These are phyloP conservation scores for Sarcophaga peregrina DNA, from an alignment of 1,140 invertebrate genomes.

Conservation along the genomic window DNA sequence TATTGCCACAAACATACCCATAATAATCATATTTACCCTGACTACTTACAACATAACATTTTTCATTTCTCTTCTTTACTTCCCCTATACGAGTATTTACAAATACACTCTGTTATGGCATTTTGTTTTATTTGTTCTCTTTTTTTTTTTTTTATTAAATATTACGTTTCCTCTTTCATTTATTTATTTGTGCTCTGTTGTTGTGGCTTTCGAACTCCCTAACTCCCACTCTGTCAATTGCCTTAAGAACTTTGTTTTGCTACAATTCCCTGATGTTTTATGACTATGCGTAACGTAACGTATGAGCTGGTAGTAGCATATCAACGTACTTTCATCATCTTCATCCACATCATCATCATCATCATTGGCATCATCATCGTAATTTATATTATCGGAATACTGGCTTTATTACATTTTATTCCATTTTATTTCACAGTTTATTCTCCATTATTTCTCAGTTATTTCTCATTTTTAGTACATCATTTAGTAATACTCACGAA, in stretches of 20 bases:
- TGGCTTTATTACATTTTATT: no score
- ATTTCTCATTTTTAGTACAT: neutral
- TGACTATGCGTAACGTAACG: neutral
- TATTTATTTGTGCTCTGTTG: no score
- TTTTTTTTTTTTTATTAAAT: constrained; percentile 11
- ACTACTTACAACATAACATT: no score
- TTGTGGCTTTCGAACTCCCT: neutral
- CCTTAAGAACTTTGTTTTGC: neutral
- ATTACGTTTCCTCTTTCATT: neutral
- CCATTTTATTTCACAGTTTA: neutral
- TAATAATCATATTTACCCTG: no score
- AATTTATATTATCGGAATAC: no score
- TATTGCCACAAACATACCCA: no score
- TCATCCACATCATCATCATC: neutral
- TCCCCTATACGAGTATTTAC: no score
- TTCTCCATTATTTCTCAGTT: neutral
- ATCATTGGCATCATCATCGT: no score
- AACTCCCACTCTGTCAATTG: no score
- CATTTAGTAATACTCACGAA: neutral
- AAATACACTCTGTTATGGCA: no score
- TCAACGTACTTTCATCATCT: neutral
- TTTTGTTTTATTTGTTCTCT: neutral
- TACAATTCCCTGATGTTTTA: constrained; percentile 3
- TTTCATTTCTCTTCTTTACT: neutral
- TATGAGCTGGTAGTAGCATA: neutral